Evolutionary conservation across 2,888 invertebrate genomes (phyloP).

Genomic region (Lasioglossum villosulum): DNA sequence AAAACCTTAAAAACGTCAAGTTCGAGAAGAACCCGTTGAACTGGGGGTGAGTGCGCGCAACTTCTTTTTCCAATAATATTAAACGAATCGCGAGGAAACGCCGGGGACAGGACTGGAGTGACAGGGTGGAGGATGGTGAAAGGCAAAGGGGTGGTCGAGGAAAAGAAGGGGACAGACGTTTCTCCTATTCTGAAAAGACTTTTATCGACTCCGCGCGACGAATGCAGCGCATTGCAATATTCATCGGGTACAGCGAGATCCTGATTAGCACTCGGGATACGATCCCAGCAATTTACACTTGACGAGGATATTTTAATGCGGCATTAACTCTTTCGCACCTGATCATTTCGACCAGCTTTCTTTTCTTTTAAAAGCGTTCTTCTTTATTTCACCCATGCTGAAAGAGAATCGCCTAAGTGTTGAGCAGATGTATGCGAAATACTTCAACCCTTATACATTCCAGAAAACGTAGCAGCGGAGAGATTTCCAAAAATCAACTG

Average conservation of each 20-base stretch:
- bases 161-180: not conserved
- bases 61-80: constrained; percentile 31
- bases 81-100: constrained; percentile 38
- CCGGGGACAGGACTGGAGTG: not conserved
- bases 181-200: constrained; percentile 20
- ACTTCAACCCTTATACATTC: not conserved
- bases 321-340: not conserved
- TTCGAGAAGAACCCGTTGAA: constrained; percentile 78
- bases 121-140: not conserved
- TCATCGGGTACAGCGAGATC: not conserved
- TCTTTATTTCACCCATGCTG: not conserved
- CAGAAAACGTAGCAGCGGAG: not conserved
- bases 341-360: not conserved
- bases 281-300: not conserved
- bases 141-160: not conserved
- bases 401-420: not conserved
- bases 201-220: not conserved
- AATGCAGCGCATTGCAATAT: constrained; percentile 3
- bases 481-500: not conserved
- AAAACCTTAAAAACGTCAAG: constrained; percentile 72
- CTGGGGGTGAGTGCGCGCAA: constrained; percentile 76
- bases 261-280: constrained; percentile 2
- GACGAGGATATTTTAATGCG: constrained; percentile 5
- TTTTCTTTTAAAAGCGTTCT: not conserved
- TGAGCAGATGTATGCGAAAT: not conserved